Percentiles rank a stretch among this genome's conserved stretches.
These are phyloP conservation scores for Coryphaenoides rupestris DNA, from an alignment of 2,113 vertebrate species.

Conservation along the genomic window DNA sequence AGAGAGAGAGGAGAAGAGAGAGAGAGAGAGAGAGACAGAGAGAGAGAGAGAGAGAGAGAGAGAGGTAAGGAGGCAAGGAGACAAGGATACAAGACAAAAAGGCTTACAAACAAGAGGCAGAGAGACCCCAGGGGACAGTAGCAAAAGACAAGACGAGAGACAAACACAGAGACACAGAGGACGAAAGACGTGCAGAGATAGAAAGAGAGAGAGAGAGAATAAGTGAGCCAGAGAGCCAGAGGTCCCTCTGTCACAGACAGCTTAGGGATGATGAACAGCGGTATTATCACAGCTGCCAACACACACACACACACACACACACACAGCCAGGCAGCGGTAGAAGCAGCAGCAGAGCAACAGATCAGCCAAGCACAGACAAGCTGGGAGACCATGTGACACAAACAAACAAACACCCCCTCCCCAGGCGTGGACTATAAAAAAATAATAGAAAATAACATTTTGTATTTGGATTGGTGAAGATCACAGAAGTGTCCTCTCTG, in stretches of 20 bases:
- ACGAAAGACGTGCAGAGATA: constrained; percentile 5
- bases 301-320: too few species aligned
- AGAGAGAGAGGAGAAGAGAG: background rate
- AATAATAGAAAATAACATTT: background rate
- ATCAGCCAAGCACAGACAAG: background rate
- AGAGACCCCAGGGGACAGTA: background rate
- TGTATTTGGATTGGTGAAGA: background rate
- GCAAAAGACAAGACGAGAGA: constrained; percentile 6
- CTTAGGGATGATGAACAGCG: constrained; percentile 17
- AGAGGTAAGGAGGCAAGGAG: background rate
- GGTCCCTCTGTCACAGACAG: constrained; percentile 9
- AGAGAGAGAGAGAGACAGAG: constrained; percentile 3
- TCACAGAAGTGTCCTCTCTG: too few species aligned
- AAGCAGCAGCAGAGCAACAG: background rate
- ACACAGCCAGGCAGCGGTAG: constrained; percentile 3
- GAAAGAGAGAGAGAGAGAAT: constrained; percentile 18
- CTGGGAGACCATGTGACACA: background rate
- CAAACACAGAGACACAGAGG: constrained; percentile 15
- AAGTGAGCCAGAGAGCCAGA: constrained; percentile 11
- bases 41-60: constrained; percentile 1
- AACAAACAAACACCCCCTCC: background rate
- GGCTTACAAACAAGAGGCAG: background rate
- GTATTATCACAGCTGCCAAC: constrained; percentile 20
- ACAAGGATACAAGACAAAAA: background rate
- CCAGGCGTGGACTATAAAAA: too few species aligned